Conservation (phyloP, 2,113 vertebrate genomes). For the Probosciger aterrimus region DNA sequence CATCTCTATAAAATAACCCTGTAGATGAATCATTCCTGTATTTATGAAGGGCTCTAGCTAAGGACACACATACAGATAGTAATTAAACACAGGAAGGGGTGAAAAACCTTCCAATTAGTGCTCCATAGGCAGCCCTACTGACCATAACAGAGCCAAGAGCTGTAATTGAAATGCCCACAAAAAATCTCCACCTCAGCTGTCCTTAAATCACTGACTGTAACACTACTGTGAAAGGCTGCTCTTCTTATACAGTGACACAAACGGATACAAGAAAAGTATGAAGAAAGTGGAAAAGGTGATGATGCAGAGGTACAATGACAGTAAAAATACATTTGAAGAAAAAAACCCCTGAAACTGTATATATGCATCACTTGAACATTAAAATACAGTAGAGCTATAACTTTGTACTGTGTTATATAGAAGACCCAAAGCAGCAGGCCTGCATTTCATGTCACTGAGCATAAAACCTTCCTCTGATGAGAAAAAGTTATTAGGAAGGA, state of each 20-base stretch:
- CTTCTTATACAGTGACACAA: neutral
- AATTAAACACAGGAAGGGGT: neutral
- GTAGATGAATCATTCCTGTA: neutral
- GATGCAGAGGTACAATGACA: neutral
- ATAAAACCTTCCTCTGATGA: neutral
- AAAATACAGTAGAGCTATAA: neutral
- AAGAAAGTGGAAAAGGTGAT: neutral
- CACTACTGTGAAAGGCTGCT: neutral
- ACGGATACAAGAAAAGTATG: neutral
- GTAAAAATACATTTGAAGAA: neutral
- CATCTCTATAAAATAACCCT: neutral
- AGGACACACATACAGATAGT: neutral
- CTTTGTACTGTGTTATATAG: neutral
- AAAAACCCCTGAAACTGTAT: neutral
- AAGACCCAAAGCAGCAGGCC: neutral
- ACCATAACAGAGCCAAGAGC: neutral
- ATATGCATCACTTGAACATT: neutral
- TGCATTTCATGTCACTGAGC: neutral
- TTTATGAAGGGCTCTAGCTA: neutral
- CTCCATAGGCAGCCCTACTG: neutral
- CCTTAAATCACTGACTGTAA: constrained; percentile 25
- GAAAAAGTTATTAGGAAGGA: neutral
- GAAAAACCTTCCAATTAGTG: neutral
- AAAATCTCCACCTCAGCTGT: constrained; percentile 1
- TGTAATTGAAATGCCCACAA: constrained; percentile 9